These are phyloP conservation scores for Palythoa grandiflora DNA, from an alignment of 92 coral and sea anemone species.

Conservation along the genomic window DNA sequence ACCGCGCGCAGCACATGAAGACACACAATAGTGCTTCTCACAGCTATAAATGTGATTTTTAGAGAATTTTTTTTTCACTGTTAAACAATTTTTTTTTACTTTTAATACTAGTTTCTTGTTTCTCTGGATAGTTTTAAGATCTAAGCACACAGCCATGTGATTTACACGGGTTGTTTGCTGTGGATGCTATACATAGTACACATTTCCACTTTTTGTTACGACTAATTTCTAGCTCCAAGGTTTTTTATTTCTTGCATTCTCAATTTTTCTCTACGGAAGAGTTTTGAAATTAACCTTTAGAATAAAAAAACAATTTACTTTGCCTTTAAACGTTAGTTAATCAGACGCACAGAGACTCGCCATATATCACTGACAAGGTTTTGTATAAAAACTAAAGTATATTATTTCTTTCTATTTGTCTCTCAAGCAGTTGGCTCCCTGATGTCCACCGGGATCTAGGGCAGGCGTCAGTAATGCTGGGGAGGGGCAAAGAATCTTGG, in stretches of 20 bases:
- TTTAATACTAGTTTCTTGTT: background rate
- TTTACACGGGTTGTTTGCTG: no score
- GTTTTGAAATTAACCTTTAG: no score
- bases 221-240: no score
- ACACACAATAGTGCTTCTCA: background rate
- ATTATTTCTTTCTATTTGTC: background rate
- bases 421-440: background rate
- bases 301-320: background rate
- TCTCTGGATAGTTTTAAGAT: background rate
- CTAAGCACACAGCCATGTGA: background rate
- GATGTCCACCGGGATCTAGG: background rate
- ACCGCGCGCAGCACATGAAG: no score
- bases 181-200: no score
- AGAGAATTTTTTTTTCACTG: background rate
- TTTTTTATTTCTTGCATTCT: no score
- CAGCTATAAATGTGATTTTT: background rate
- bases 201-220: no score
- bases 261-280: no score
- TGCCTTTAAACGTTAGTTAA: background rate
- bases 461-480: constrained; percentile 13
- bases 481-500: constrained; percentile 48
- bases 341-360: background rate
- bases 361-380: background rate
- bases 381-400: background rate
- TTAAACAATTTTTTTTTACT: background rate